phyloP scores from a whole-genome alignment of 2,888 invertebrate species.

The Pseudanteris insignis region DNA sequence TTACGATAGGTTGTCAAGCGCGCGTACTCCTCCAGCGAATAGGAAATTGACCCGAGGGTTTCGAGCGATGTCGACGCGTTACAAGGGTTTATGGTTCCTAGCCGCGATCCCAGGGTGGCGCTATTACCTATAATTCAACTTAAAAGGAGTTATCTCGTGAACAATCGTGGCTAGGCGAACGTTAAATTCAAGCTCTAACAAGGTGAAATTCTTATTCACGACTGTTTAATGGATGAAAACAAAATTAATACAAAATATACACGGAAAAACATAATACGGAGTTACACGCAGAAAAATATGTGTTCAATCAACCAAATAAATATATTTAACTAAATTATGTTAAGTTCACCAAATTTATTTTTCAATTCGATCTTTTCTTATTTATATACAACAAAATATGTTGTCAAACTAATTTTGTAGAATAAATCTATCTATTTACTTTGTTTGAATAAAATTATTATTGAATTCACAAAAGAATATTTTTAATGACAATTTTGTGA shows the following conservation, averaged over 20 bases:
- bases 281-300: too few species aligned
- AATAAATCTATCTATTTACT: too few species aligned
- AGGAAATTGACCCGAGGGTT: constrained; percentile 34
- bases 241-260: too few species aligned
- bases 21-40: constrained; percentile 10
- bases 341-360: too few species aligned
- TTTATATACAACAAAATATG: constrained; percentile 4
- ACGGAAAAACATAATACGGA: too few species aligned
- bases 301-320: too few species aligned
- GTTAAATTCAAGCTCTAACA: constrained; percentile 2
- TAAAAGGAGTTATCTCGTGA: constrained; percentile 20
- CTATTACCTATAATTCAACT: constrained; percentile 32
- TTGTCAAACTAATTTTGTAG: too few species aligned
- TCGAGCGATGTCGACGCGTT: constrained; percentile 15
- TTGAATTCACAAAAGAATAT: too few species aligned
- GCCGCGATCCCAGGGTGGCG: constrained; percentile 12
- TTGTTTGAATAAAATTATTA: too few species aligned
- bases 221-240: constrained; percentile 5
- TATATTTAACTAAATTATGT: too few species aligned
- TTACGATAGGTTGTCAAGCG: constrained; percentile 23
- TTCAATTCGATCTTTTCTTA: background rate
- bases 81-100: constrained; percentile 21
- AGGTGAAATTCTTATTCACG: constrained; percentile 10
- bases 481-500: too few species aligned
- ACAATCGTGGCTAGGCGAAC: background rate